Evolutionary conservation across 2,888 invertebrate species (phyloP).

Genomic region (Temnothorax rugatulus): DNA sequence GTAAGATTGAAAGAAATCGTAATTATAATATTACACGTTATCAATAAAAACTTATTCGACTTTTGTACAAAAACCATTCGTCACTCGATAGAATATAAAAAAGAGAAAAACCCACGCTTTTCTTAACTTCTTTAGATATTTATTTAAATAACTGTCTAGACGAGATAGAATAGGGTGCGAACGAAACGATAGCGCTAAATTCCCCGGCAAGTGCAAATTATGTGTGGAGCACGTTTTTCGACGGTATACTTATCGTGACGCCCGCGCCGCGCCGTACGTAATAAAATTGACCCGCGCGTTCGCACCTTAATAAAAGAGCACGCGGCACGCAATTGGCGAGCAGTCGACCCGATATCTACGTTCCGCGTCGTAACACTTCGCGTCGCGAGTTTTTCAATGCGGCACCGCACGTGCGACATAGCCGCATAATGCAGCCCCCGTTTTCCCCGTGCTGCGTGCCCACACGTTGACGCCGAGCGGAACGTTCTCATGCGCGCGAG

Average conservation of each 20-base stretch:
- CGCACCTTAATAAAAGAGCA: conserved; percentile 12
- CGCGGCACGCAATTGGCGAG: neutral
- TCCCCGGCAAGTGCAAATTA: neutral
- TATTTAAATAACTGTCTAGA: conserved; percentile 5
- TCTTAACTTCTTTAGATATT: neutral
- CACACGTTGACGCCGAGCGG: neutral
- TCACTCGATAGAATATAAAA: neutral
- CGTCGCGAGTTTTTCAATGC: conserved; percentile 8
- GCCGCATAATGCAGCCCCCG: too few species aligned
- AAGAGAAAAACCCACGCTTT: neutral
- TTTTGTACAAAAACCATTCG: neutral
- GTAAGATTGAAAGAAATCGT: conserved; percentile 2
- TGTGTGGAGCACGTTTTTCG: neutral
- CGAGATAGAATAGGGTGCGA: neutral
- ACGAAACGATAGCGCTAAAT: neutral
- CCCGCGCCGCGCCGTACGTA: neutral
- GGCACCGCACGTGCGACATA: neutral
- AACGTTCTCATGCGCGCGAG: conserved; percentile 3
- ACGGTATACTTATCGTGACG: neutral
- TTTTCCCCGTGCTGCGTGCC: too few species aligned
- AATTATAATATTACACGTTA: conserved; percentile 27
- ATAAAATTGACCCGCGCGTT: conserved; percentile 13
- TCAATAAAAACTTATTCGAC: neutral
- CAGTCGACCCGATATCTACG: neutral
- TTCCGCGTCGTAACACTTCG: neutral